Base-by-base conservation (phyloP, 1,140 invertebrate genomes). In the Ctenoplectra terminalis region DNA sequence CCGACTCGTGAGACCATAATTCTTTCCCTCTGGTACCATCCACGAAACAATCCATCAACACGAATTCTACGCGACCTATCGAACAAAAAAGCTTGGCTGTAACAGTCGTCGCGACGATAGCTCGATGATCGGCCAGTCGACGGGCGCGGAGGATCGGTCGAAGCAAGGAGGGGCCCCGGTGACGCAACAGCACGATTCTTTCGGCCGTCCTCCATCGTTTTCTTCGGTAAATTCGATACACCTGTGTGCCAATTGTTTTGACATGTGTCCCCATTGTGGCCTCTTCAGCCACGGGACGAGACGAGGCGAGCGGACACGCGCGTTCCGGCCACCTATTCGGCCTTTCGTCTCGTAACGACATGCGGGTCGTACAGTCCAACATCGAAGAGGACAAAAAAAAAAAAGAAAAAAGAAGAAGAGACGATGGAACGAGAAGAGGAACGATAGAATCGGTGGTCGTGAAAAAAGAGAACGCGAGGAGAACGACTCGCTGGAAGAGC, bases 161-260 rank as follows among this genome's bases (percentile, higher is more conserved):
- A 48, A 6, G 43, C 70, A 29, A 69, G 40, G 40, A 58, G 31
- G 48, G 69, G 74, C 26, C 43, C 52, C 11, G 50, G 60, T 87
- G 86, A 87, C 86, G 86, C 78, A 87, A 87, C 64, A 52, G 29
- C 66, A 67, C 85, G 86, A 84, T 87, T 87, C 85, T 87, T 87
- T 87, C 63, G 73, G 70, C 56, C 73, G 82, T 81, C 54, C 72
- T 78, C 89, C 84, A 82, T 80, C 82, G 76, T 82, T 85, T 60
- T 90, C 83, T 60, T 87, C 86, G 77, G 79, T 91, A 88, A 74
- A 89, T 90, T 87, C 85, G 87, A 85, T 90, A 89, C 92, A 93
- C 92, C 91, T 93, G 92, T 92, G 88, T 87, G 83, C 85, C 88
- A 87, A 93, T 93, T 93, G 92, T 93, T 93, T 93, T 92, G 92